Conservation (phyloP, 2,797 vertebrate genomes). For the Manis pentadactyla region DNA sequence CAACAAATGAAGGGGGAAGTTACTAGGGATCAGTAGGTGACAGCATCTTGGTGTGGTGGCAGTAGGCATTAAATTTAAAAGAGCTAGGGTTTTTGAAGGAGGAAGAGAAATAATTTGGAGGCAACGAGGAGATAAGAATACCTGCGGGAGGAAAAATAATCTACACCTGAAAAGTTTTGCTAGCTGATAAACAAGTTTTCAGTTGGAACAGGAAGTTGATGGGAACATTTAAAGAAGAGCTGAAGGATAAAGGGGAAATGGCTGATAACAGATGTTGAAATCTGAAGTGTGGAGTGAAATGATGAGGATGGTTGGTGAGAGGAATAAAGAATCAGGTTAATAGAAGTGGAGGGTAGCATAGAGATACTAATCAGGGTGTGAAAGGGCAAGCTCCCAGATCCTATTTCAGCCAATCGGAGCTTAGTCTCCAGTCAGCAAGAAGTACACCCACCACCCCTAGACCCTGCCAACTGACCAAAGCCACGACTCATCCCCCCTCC, state of each 20-base stretch:
- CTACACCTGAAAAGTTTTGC: conserved; percentile 9
- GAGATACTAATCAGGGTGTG: conserved; percentile 9
- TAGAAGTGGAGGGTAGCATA: not conserved
- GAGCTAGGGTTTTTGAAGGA: not conserved
- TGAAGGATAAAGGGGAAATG: conserved; percentile 35
- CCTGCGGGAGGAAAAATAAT: not conserved
- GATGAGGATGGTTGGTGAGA: not conserved
- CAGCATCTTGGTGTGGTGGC: not conserved
- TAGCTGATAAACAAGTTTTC: not conserved
- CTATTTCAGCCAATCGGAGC: too few species aligned
- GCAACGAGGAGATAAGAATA: not conserved
- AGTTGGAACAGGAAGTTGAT: conserved; percentile 49
- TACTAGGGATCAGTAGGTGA: not conserved
- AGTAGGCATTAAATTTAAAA: not conserved
- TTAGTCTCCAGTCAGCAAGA: too few species aligned
- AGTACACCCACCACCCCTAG: too few species aligned
- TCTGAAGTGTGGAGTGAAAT: conserved; percentile 22
- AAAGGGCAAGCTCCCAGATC: too few species aligned
- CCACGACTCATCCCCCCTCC: too few species aligned
- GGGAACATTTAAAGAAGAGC: conserved; percentile 32
- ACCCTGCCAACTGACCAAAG: too few species aligned
- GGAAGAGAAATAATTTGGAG: conserved; percentile 20
- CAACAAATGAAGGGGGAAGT: not conserved
- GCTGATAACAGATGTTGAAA: conserved; percentile 2
- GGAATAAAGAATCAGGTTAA: not conserved